A percentile compares a stretch with the other conserved stretches of the same genome.
Conservation (phyloP, 2,113 vertebrate species). For the Xiphorhynchus elegans region DNA sequence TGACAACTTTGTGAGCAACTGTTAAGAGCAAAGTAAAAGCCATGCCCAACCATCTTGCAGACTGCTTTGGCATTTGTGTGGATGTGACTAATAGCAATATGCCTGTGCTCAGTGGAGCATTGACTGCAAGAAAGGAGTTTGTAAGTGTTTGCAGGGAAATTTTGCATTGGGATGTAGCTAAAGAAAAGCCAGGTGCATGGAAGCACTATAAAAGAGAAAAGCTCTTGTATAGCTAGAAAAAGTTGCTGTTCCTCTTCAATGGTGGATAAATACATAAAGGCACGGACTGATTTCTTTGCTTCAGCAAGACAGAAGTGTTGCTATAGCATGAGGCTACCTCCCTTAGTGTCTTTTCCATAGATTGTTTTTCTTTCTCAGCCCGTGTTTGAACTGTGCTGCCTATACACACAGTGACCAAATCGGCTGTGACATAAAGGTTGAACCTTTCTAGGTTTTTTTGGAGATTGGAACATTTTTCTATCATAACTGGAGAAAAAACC, state of each 20-base stretch:
- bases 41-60: not conserved
- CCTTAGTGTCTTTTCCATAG: constrained; percentile 1
- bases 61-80: not conserved
- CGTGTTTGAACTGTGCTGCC: constrained; percentile 34
- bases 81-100: not conserved
- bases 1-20: not conserved
- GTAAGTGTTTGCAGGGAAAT: not conserved
- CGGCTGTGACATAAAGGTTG: constrained; percentile 55
- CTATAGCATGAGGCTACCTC: not conserved
- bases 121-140: not conserved
- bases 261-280: not conserved
- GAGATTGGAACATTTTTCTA: constrained; percentile 56
- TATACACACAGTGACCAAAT: constrained; percentile 54
- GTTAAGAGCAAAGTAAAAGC: not conserved
- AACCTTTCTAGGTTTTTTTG: constrained; percentile 21
- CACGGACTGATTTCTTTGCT: not conserved
- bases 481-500: constrained; percentile 21
- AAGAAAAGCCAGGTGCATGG: not conserved
- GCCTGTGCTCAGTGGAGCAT: not conserved
- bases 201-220: not conserved
- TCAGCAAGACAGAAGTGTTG: not conserved
- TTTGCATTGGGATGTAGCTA: not conserved
- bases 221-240: not conserved
- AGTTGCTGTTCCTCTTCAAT: not conserved
- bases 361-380: constrained; percentile 53